These are phyloP conservation scores for Lineus longissimus DNA, from an alignment of 1,140 invertebrate species.

Conservation along the genomic window DNA sequence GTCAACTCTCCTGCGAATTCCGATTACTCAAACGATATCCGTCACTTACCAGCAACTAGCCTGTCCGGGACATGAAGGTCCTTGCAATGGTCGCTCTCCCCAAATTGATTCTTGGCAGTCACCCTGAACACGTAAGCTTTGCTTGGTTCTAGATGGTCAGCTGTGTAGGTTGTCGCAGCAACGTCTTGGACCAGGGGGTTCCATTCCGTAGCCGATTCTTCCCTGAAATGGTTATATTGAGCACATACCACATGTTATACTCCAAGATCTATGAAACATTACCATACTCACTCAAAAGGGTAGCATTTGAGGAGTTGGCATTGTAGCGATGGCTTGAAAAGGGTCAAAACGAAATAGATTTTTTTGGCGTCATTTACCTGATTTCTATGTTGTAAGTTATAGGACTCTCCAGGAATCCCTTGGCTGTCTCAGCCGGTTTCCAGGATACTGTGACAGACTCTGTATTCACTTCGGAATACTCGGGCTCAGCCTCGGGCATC, in stretches of 20 bases:
- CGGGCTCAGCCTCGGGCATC: not conserved
- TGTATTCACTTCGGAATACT: not conserved
- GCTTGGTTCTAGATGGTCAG: constrained; percentile 36
- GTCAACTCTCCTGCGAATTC: no score
- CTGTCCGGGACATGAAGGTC: no score
- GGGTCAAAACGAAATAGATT: no score
- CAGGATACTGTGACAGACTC: not conserved
- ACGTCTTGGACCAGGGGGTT: constrained; percentile 36
- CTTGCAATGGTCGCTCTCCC: constrained; percentile 77
- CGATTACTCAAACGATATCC: no score
- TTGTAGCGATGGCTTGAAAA: no score
- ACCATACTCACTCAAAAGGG: no score
- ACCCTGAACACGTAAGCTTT: constrained; percentile 92
- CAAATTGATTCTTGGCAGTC: constrained; percentile 93
- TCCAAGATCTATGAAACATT: constrained; percentile 46
- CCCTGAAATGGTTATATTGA: no score
- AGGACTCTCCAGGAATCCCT: not conserved
- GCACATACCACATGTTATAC: no score
- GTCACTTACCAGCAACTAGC: no score
- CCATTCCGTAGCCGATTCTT: constrained; percentile 35
- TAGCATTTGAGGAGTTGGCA: no score
- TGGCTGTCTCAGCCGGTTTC: not conserved
- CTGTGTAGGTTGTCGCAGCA: constrained; percentile 35
- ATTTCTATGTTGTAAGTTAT: constrained; percentile 1
- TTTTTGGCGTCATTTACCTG: no score